Percentiles rank a stretch among this genome's conserved stretches.
These are phyloP conservation scores for Orientallactaga sibirica DNA, from an alignment of 2,797 vertebrate species.

Conservation along the genomic window DNA sequence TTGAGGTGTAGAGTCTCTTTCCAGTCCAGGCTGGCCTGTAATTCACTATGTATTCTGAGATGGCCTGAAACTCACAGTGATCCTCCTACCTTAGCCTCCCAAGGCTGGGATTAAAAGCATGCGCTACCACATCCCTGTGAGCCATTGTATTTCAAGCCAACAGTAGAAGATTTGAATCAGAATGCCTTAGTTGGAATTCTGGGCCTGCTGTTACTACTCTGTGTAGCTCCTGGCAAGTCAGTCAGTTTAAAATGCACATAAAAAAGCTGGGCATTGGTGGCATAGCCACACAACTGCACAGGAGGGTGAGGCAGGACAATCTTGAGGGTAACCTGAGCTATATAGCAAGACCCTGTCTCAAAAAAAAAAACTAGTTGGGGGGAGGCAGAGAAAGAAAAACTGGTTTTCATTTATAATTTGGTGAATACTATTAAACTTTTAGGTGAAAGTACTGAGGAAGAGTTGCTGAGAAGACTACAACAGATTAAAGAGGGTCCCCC, in stretches of 20 bases:
- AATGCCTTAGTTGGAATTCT: constrained; percentile 40
- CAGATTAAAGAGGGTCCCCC: constrained; percentile 97
- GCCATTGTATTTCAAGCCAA: not conserved
- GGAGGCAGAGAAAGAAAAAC: not conserved
- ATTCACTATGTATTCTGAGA: too few relatives aligned
- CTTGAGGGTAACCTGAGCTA: not conserved
- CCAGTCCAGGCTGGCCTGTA: too few relatives aligned
- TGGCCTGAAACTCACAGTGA: too few relatives aligned
- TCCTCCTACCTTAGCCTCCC: too few relatives aligned
- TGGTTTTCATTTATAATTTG: constrained; percentile 75
- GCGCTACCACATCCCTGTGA: too few relatives aligned
- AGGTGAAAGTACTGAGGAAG: constrained; percentile 99
- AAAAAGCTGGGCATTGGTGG: not conserved
- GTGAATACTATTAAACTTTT: constrained; percentile 85
- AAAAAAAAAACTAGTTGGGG: not conserved
- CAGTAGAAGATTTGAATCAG: constrained; percentile 25
- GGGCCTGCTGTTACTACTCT: not conserved
- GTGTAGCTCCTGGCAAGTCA: not conserved
- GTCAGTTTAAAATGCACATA: constrained; percentile 36
- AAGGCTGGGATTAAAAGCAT: too few relatives aligned
- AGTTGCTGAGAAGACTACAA: constrained; percentile 96
- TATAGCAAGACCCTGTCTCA: not conserved
- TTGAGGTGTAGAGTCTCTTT: too few relatives aligned
- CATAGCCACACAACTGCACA: not conserved
- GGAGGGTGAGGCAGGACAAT: not conserved